Percentiles rank a stretch among this genome's conserved stretches.
Evolutionary conservation across 2,888 invertebrate species (phyloP).

Genomic region (Apamea monoglypha): DNA sequence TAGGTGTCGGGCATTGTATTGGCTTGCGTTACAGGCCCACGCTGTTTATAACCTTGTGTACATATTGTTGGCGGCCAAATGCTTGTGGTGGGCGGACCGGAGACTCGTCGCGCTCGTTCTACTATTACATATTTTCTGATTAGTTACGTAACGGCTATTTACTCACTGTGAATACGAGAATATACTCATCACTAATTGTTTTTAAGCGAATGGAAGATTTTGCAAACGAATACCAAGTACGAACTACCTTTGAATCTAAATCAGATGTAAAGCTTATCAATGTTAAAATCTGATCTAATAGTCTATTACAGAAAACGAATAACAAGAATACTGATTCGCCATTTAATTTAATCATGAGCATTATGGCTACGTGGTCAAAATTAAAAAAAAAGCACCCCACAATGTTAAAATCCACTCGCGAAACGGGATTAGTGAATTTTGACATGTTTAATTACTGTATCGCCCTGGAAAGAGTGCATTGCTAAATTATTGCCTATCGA

Average conservation of each 20-base stretch:
- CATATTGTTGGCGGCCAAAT: constrained; percentile 81
- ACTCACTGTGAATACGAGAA: constrained; percentile 60
- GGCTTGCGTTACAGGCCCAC: constrained; percentile 80
- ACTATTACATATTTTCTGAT: constrained; percentile 75
- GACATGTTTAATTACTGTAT: constrained; percentile 15
- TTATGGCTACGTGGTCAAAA: neutral
- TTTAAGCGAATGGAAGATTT: constrained; percentile 33
- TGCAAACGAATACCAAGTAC: neutral
- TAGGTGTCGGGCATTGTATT: constrained; percentile 72
- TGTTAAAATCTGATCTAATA: neutral
- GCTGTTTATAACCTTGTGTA: constrained; percentile 84
- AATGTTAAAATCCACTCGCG: constrained; percentile 6
- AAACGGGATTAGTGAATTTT: neutral
- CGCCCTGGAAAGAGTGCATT: constrained; percentile 31
- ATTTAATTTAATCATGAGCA: neutral
- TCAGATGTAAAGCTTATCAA: neutral
- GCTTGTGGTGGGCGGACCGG: constrained; percentile 81
- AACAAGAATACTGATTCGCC: neutral
- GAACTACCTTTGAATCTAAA: neutral
- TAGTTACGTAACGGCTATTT: constrained; percentile 81
- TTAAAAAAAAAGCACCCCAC: neutral
- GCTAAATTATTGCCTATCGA: constrained; percentile 42
- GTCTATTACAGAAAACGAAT: neutral
- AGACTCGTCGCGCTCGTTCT: constrained; percentile 74
- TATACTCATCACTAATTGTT: constrained; percentile 42